Base-by-base conservation (phyloP, 2,113 vertebrate genomes). In the Quiscalus mexicanus region DNA sequence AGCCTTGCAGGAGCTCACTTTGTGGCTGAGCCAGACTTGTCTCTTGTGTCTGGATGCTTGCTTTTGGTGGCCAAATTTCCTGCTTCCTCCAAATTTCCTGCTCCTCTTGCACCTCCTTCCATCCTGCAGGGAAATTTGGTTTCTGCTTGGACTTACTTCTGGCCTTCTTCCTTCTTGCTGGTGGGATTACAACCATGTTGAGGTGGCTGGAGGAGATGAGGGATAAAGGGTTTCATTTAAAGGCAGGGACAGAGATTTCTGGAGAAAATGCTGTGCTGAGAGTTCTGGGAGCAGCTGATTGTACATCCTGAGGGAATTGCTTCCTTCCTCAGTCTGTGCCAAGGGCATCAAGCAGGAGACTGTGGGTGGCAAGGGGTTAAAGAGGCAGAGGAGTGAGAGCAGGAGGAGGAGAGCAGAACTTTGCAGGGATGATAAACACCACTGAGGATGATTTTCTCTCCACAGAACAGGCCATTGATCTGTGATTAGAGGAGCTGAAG, bases 401-500 rank as follows among this genome's bases (percentile, higher is more conserved):
- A 55, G 22, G 49, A 52, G n/a, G 53, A 52, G n/a, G 76, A 33
- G 1, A 3, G 55, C 25, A 78, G 77, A 78, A 73, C 18, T 68
- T 73, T 73, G 31, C 37, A 69, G 71, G 62, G 73, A 90, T 84
- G 76, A 81, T 90, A 70, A 87, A 78, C 52, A 59, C 71, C 56
- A 21, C 30, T 0, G 0, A 77, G 50, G 84, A 47, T 44, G 68
- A 70, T 84, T 93, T 91, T 83, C 42, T 77, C 67, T 95, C 55
- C 3, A 4, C 0, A 0, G 62, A 75, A 69, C 2, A 5, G 73
- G n/a, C 39, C 90, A 90, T 59, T 94, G 95, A 91, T 91, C 94
- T 85, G 82, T 95, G 94, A 94, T 93, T 95, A 95, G 87, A 91
- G 74, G 47, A 79, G 17, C 71, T 87, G 75, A 77, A 95, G 87